Evolutionary conservation across 2,113 vertebrate genomes (phyloP), one percentile per base, ranked within the genome.

Genomic region (Passerina amoena): DNA sequence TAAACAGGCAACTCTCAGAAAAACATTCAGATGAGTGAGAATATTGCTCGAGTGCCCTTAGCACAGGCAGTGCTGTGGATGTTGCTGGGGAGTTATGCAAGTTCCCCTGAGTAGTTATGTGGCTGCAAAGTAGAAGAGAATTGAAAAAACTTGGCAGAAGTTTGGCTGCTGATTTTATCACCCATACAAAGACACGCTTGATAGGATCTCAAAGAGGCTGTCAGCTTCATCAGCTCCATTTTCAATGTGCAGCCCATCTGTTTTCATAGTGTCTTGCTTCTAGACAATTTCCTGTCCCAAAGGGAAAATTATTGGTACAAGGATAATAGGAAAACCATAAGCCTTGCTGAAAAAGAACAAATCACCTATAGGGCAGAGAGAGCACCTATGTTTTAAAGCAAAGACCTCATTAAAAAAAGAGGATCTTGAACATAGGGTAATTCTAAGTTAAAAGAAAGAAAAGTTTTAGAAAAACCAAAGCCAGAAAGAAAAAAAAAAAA

Each of bases 401-500:
- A 64, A 70, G 8, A 7, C 11, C 31, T 13, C 50, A 50, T 27
- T 64, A 40, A 75, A 72, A 78, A 78, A 65, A 64, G 14, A 59
- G 7, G 4, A 75, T 50, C 30, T 71, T 51, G 40, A 91, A 71
- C 30, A 89, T 24, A 6, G 22, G 19, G 24, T 27, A 94, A 75
- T 79, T 75, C 24, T 18, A 81, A 60, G 11, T 37, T 69, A 45
- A 79, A 87, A 75, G 64, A 59, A 42, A 45, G 33, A 12, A 51
- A 92, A 91, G 11, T 47, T 89, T 72, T 3, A 60, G 22, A n/a
- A 64, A 84, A 92, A 47, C 7, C 56, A 63, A 85, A 79, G 65
- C 27, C 68, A 94, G 38, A 87, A 89, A 66, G 18, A 77, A 84
- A 90, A 84, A 83, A 77, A 84, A 90, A 84, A 83, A 80, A 70